Evolutionary conservation across 64 coral and sea anemone species (phyloP), one percentile per base, ranked within the genome.

Genomic region (Stylophora pistillata): DNA sequence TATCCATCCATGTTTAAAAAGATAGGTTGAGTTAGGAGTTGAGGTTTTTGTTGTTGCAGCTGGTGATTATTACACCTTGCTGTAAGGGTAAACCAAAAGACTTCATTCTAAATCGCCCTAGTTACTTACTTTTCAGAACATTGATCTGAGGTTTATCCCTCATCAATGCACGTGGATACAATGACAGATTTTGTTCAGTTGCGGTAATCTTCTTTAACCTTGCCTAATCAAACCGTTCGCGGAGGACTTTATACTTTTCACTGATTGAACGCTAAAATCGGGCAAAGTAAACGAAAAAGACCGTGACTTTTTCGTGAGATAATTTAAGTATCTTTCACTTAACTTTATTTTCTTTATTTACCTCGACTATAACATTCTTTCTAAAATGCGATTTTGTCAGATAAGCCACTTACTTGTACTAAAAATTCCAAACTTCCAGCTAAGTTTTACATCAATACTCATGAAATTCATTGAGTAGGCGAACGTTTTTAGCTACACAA

Each of bases 121-220:
- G 23, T 3, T 12, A 2, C 56, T 33, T 9, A 52, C 9, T 20
- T 52, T 31, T 78, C 56, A 13, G n/a, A 56, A n/a, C 6, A 26
- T 55, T 1, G 23, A 12, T n/a, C 28, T 29, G 53, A 10, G 3
- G 0, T 26, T 55, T 3, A 23, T 78, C 23, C 2, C 53, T 55
- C 47, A 82, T 28, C 20, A 28, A 25, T n/a, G 2, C 79, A 82
- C 59, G 79, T 82, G 79, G 79, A 66, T 30, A 52, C 58, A 68
- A 66, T 20, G 10, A 18, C 53, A 30, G 20, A 4, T 55, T 56
- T 31, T 27, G 26, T 58, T 57, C 29, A 59, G 21, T 58, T 58
- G 29, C 56, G 13, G 20, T 30, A 58, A 79, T 31, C 77, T 61
- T 29, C 28, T 56, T 56, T 11, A 29, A 5, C 75, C 32, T 76